Evolutionary conservation across 2,888 invertebrate genomes (phyloP).

Genomic region (Eremobia ochroleuca): DNA sequence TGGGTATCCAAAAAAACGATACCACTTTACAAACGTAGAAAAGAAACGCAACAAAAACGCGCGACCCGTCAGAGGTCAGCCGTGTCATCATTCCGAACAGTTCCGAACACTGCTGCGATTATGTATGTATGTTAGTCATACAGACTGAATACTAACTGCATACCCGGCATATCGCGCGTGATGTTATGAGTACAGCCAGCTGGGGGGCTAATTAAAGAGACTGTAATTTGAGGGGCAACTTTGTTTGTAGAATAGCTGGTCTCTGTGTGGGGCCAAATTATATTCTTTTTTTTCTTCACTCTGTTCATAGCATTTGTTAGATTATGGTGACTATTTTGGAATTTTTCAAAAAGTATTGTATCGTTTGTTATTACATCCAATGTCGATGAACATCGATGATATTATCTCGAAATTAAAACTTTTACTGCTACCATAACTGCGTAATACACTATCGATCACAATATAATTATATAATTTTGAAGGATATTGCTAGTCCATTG

Average conservation of each 20-base stretch:
- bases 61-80: constrained; percentile 55
- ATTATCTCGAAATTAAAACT: neutral
- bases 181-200: constrained; percentile 52
- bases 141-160: constrained; percentile 54
- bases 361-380: neutral
- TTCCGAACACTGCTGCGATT: constrained; percentile 35
- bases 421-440: neutral
- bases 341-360: neutral
- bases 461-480: neutral
- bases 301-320: neutral
- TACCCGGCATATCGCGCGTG: constrained; percentile 36
- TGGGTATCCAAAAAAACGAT: constrained; percentile 28
- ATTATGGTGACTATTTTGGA: neutral
- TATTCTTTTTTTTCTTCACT: neutral
- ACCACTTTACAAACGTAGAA: constrained; percentile 43
- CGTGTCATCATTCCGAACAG: constrained; percentile 34
- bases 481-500: neutral
- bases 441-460: neutral
- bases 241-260: constrained; percentile 23
- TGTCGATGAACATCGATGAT: neutral
- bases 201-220: constrained; percentile 58
- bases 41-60: constrained; percentile 42
- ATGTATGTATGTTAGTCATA: constrained; percentile 58
- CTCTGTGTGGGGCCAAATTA: constrained; percentile 40
- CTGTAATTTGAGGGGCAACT: constrained; percentile 42